Percentiles rank a stretch among this genome's conserved stretches.
Conservation (phyloP, 2,797 vertebrate genomes). For the Sebastes hopkinsi region DNA sequence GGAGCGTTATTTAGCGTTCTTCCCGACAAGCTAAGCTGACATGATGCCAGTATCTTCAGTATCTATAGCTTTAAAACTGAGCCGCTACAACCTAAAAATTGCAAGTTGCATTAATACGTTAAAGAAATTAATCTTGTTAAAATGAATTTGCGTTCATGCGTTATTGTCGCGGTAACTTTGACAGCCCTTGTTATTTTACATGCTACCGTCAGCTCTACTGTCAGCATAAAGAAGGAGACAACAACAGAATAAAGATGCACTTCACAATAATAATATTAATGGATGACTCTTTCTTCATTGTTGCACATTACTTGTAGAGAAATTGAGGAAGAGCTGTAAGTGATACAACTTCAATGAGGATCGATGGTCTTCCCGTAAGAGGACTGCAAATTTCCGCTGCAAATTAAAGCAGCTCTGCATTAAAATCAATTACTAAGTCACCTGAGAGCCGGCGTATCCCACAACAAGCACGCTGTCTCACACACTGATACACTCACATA, state of each 20-base stretch:
- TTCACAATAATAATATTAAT: no score
- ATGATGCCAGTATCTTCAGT: no score
- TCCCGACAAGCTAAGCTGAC: no score
- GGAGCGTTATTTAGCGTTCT: no score
- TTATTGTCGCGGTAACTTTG: no score
- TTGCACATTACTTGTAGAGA: neutral
- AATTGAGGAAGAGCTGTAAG: neutral
- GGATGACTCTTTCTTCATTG: neutral
- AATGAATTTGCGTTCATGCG: no score
- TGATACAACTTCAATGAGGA: neutral
- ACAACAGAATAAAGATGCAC: no score
- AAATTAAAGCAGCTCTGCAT: constrained; percentile 21
- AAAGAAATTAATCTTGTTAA: no score
- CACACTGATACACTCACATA: neutral
- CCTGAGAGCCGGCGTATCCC: neutral
- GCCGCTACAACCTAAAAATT: no score
- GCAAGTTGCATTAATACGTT: no score
- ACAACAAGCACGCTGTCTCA: neutral
- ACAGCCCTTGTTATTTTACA: neutral
- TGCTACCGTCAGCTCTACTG: neutral
- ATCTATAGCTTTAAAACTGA: no score
- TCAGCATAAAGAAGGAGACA: no score
- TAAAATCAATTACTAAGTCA: constrained; percentile 17
- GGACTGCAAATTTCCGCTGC: neutral
- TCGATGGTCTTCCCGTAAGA: constrained; percentile 18